Conservation (phyloP, 2,888 invertebrate species). For the Oegoconia quadripuncta region DNA sequence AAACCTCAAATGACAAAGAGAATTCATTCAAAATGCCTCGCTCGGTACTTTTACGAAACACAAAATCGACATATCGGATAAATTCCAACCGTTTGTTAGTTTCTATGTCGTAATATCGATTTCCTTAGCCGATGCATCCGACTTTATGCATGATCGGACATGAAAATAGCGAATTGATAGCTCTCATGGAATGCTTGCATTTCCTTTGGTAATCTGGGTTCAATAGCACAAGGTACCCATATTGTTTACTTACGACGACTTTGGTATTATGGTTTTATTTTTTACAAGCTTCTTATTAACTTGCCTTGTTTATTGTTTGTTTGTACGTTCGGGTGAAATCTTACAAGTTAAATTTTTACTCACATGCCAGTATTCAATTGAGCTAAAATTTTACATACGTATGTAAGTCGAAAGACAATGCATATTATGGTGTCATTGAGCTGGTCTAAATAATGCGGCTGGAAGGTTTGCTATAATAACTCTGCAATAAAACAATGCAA, state of each 20-base stretch:
- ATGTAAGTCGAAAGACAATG: too few relatives aligned
- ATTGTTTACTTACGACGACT: background rate
- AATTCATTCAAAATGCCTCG: background rate
- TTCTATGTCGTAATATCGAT: slow-evolving; percentile 2
- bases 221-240: background rate
- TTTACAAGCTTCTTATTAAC: too few relatives aligned
- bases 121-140: slow-evolving; percentile 3
- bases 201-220: slow-evolving; percentile 3
- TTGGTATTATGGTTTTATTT: too few relatives aligned
- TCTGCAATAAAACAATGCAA: too few relatives aligned
- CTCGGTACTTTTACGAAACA: background rate
- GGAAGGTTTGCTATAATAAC: too few relatives aligned
- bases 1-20: background rate
- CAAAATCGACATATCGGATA: slow-evolving; percentile 8
- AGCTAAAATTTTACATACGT: too few relatives aligned
- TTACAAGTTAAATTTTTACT: too few relatives aligned
- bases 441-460: too few relatives aligned
- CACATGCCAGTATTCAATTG: too few relatives aligned
- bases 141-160: slow-evolving; percentile 2
- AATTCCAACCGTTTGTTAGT: background rate
- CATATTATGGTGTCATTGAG: too few relatives aligned
- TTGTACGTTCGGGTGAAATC: too few relatives aligned
- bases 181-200: slow-evolving; percentile 4
- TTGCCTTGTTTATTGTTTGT: too few relatives aligned
- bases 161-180: slow-evolving; percentile 4